Evolutionary conservation across 2,797 vertebrate species (phyloP).

Genomic region (Cichlasoma orientale): DNA sequence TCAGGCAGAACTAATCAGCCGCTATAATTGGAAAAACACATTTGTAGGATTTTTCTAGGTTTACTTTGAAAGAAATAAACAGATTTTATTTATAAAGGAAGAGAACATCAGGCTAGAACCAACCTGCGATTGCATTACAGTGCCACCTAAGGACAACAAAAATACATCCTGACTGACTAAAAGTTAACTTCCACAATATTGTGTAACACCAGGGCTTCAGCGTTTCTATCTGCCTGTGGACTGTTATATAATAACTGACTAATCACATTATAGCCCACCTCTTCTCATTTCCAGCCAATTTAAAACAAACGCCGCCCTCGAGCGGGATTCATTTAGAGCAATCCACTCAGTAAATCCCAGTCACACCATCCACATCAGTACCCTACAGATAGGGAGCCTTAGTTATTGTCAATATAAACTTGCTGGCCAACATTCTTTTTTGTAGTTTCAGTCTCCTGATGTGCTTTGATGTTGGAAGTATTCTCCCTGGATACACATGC

Average conservation of each 20-base stretch:
- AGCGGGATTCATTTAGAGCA: neutral
- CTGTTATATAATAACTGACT: conserved; percentile 38
- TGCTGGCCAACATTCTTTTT: neutral
- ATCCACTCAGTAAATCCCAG: neutral
- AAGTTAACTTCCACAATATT: conserved; percentile 7
- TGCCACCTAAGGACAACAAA: neutral
- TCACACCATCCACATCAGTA: neutral
- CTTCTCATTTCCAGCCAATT: neutral
- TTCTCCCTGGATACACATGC: neutral
- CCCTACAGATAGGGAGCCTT: neutral
- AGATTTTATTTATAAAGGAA: neutral
- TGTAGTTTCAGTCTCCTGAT: neutral
- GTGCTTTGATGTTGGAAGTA: neutral
- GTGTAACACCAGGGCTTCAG: neutral
- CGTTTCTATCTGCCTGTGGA: conserved; percentile 3
- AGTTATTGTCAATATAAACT: neutral
- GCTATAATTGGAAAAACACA: neutral
- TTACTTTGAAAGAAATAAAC: neutral
- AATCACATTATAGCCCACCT: neutral
- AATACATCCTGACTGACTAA: neutral
- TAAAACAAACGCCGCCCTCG: conserved; percentile 1
- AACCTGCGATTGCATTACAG: neutral
- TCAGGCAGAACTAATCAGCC: neutral
- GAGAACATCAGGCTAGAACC: neutral
- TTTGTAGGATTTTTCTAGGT: neutral